Percentiles rank a stretch among this genome's conserved stretches.
phyloP scores from a whole-genome alignment of 2,888 invertebrate species.

The Ecliptopera silaceata region DNA sequence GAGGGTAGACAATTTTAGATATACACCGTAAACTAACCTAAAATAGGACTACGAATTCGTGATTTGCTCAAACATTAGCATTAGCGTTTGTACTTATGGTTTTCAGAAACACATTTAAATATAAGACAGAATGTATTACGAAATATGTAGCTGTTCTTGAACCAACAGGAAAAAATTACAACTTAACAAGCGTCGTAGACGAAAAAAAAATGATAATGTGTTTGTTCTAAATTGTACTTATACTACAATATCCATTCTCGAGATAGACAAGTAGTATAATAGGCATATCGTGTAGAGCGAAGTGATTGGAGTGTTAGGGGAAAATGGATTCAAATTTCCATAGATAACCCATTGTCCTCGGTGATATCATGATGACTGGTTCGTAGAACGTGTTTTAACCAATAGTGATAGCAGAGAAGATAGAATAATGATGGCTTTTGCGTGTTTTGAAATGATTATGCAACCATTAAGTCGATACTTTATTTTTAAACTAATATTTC shows the following conservation, averaged over 20 bases:
- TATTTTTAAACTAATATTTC: too few relatives aligned
- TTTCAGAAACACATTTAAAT: too few relatives aligned
- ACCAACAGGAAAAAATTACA: too few relatives aligned
- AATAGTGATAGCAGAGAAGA: too few relatives aligned
- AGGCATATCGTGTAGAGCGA: not conserved
- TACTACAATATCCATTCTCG: not conserved
- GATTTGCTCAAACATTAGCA: slow-evolving; percentile 17
- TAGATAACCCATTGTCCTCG: slow-evolving; percentile 6
- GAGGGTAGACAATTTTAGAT: slow-evolving; percentile 31
- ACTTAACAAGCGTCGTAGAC: too few relatives aligned
- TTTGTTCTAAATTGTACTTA: not conserved
- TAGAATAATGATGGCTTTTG: too few relatives aligned
- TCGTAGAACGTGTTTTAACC: not conserved
- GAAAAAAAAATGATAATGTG: too few relatives aligned
- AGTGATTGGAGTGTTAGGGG: not conserved
- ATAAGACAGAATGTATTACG: too few relatives aligned
- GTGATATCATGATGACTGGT: not conserved
- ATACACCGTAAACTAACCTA: slow-evolving; percentile 35
- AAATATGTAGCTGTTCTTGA: too few relatives aligned
- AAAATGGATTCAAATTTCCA: slow-evolving; percentile 5
- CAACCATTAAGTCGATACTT: too few relatives aligned
- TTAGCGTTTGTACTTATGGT: slow-evolving; percentile 10
- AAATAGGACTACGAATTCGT: slow-evolving; percentile 29
- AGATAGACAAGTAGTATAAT: not conserved
- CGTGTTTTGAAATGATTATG: too few relatives aligned